Evolutionary conservation across 2,888 invertebrate genomes (phyloP).

Genomic region (Mechanitis messenoides): DNA sequence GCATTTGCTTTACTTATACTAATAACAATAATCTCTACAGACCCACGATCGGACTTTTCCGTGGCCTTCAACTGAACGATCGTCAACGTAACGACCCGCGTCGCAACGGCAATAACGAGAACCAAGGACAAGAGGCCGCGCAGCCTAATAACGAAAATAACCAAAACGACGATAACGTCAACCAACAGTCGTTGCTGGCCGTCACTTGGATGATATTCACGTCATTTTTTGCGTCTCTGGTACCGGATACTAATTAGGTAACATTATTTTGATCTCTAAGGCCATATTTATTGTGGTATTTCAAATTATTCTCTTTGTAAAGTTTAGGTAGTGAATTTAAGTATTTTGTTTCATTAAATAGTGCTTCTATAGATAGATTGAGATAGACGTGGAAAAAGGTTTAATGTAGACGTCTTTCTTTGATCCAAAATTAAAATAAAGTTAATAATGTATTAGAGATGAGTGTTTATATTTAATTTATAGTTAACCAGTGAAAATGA

Average conservation of each 20-base stretch:
- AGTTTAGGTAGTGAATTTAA: neutral
- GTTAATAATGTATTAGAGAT: too few relatives aligned
- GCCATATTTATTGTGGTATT: slow-evolving; percentile 21
- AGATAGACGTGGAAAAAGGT: neutral
- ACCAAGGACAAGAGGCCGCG: slow-evolving; percentile 7
- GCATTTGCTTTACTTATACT: neutral
- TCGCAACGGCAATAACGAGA: slow-evolving; percentile 23
- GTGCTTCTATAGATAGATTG: neutral
- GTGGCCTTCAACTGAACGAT: slow-evolving; percentile 69
- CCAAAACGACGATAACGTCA: slow-evolving; percentile 33
- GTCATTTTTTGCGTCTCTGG: slow-evolving; percentile 94
- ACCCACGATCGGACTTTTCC: slow-evolving; percentile 86
- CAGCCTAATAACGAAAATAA: slow-evolving; percentile 1
- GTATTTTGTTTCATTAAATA: neutral
- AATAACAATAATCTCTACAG: slow-evolving; percentile 48
- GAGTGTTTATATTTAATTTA: too few relatives aligned
- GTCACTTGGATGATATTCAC: slow-evolving; percentile 93
- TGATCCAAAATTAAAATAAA: too few relatives aligned
- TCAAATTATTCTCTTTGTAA: slow-evolving; percentile 8
- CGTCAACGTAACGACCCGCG: slow-evolving; percentile 28
- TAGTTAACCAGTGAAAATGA: too few relatives aligned
- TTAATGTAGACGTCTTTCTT: neutral
- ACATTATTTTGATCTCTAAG: neutral
- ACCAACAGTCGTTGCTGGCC: slow-evolving; percentile 76
- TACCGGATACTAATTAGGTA: slow-evolving; percentile 86